Conservation (phyloP, 2,888 invertebrate species). For the Eudasyphora cyanicolor region DNA sequence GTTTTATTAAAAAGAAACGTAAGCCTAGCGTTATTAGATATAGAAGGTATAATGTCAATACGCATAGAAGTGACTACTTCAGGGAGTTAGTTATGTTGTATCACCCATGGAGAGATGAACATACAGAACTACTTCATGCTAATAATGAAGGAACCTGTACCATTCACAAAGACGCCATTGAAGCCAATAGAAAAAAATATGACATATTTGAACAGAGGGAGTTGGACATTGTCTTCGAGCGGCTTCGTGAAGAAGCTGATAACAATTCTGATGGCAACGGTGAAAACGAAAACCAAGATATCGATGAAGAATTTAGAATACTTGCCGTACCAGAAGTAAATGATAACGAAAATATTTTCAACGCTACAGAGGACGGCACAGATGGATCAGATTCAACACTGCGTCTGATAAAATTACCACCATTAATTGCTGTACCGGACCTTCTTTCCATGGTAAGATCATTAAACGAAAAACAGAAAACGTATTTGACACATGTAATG, state of each 20-base stretch:
- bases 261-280: too few relatives aligned
- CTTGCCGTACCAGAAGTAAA: constrained; percentile 27
- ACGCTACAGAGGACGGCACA: not conserved
- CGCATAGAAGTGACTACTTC: not conserved
- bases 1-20: not conserved
- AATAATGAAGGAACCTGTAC: too few relatives aligned
- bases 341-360: constrained; percentile 25
- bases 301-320: too few relatives aligned
- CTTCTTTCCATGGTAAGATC: not conserved
- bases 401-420: constrained; percentile 30
- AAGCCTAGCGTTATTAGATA: not conserved
- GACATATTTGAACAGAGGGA: not conserved
- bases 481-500: constrained; percentile 35
- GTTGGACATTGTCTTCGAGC: too few relatives aligned
- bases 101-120: constrained; percentile 10
- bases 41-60: not conserved
- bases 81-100: constrained; percentile 22
- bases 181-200: not conserved
- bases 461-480: constrained; percentile 29
- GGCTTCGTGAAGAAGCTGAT: too few relatives aligned
- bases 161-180: too few relatives aligned
- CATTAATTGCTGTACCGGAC: not conserved
- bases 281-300: too few relatives aligned
- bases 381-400: not conserved
- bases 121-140: not conserved